Conservation (phyloP, 2,888 invertebrate genomes). For the Abrostola tripartita region DNA sequence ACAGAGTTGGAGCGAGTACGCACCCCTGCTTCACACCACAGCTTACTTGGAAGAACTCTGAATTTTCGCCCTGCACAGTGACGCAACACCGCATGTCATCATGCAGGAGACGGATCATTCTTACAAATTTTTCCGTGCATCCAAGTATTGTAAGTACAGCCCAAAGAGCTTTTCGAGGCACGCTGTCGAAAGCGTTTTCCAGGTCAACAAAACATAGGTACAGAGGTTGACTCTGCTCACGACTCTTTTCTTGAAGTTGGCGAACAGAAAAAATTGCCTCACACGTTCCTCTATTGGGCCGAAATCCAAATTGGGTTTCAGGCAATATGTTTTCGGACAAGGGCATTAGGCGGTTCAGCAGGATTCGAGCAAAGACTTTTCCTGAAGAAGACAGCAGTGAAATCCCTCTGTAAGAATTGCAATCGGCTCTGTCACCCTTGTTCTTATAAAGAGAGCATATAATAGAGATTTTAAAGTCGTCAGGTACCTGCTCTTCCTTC, state of each 20-base stretch:
- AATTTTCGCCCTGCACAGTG: slow-evolving; percentile 7
- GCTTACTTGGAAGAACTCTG: slow-evolving; percentile 17
- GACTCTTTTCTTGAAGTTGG: slow-evolving; percentile 23
- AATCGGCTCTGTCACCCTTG: slow-evolving; percentile 36
- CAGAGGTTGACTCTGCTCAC: slow-evolving; percentile 14
- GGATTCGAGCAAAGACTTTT: slow-evolving; percentile 16
- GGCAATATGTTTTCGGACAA: slow-evolving; percentile 37
- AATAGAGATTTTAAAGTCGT: slow-evolving; percentile 3
- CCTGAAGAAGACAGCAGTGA: slow-evolving; percentile 26
- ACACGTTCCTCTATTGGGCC: slow-evolving; percentile 35
- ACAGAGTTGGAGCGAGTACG: slow-evolving; percentile 39
- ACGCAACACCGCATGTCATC: slow-evolving; percentile 26
- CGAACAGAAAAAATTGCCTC: slow-evolving; percentile 22
- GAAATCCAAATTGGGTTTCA: slow-evolving; percentile 46
- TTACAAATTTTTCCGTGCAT: slow-evolving; percentile 21
- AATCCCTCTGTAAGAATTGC: slow-evolving; percentile 41
- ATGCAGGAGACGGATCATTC: slow-evolving; percentile 15
- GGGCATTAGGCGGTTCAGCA: slow-evolving; percentile 12
- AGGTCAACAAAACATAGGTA: slow-evolving; percentile 28
- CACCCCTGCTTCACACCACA: slow-evolving; percentile 45
- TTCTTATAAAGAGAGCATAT: slow-evolving; percentile 19
- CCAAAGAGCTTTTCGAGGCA: slow-evolving; percentile 30
- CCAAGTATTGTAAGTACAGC: slow-evolving; percentile 5
- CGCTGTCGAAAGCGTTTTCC: slow-evolving; percentile 34
- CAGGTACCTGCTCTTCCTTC: slow-evolving; percentile 2